These are phyloP conservation scores for Alcedo quadribrachys DNA, from an alignment of 2,797 vertebrate genomes.

Conservation along the genomic window DNA sequence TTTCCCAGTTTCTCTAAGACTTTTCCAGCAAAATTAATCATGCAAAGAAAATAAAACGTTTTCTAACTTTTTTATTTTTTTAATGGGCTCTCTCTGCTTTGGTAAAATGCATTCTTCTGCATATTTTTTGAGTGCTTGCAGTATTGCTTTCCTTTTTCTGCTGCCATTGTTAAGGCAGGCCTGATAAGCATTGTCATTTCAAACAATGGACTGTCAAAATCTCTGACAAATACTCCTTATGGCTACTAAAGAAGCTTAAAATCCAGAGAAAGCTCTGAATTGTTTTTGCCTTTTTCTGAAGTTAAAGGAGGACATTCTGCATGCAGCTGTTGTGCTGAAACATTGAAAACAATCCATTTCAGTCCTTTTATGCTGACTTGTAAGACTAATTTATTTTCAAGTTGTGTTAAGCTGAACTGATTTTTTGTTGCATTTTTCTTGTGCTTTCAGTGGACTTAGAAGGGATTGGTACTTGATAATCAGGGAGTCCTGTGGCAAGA, in stretches of 20 bases:
- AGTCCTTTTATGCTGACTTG: background rate
- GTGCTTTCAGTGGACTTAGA: constrained; percentile 7
- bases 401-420: background rate
- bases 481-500: background rate
- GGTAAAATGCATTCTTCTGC: constrained; percentile 8
- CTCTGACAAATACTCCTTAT: background rate
- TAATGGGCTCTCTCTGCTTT: background rate
- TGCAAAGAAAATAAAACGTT: background rate
- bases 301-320: background rate
- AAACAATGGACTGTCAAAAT: background rate
- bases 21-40: background rate
- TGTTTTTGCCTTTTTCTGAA: background rate
- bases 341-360: background rate
- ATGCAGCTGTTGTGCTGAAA: background rate
- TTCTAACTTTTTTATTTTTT: background rate
- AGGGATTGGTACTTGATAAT: background rate
- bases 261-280: background rate
- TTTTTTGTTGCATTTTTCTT: constrained; percentile 27
- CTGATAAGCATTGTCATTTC: background rate
- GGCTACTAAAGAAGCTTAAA: background rate
- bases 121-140: background rate
- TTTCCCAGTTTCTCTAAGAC: constrained; percentile 42
- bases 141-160: constrained; percentile 39
- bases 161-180: background rate
- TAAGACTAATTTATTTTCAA: background rate